Evolutionary conservation across 2,888 invertebrate species (phyloP).

Genomic region (Platycheirus rosarum): DNA sequence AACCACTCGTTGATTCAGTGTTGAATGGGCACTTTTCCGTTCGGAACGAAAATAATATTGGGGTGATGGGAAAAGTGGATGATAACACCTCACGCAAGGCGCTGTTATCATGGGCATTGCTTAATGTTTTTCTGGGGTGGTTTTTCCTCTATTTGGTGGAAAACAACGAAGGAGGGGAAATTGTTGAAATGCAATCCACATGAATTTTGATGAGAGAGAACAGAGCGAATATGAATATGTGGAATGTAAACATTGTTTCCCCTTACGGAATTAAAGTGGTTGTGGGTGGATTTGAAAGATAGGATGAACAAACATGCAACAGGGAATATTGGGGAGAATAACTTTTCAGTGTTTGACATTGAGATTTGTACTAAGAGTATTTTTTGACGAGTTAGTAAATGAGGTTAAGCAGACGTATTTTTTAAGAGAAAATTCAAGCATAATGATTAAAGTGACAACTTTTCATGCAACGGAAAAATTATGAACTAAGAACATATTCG

Average conservation of each 20-base stretch:
- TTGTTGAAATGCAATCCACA: constrained; percentile 34
- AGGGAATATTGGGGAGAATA: neutral
- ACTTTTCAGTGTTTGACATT: constrained; percentile 23
- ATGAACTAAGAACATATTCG: no score
- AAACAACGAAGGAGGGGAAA: constrained; percentile 58
- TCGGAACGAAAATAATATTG: neutral
- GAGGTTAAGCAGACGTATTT: neutral
- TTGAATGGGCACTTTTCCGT: constrained; percentile 37
- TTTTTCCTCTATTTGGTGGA: constrained; percentile 46
- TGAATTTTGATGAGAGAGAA: neutral
- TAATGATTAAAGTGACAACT: neutral
- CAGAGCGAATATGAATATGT: no score
- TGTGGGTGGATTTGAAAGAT: neutral
- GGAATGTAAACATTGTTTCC: constrained; percentile 6
- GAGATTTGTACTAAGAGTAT: constrained; percentile 44
- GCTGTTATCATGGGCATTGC: constrained; percentile 2
- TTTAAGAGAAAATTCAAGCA: constrained; percentile 26
- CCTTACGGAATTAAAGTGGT: neutral
- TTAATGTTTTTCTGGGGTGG: constrained; percentile 47
- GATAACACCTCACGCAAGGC: constrained; percentile 51
- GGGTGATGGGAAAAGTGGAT: constrained; percentile 61
- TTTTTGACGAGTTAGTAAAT: neutral
- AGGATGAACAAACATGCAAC: neutral
- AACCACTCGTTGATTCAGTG: constrained; percentile 72
- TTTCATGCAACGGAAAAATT: constrained; percentile 19